Evolutionary conservation across 2,113 vertebrate species (phyloP), one percentile per base, ranked within the genome.

Genomic region (Holacanthus passer): DNA sequence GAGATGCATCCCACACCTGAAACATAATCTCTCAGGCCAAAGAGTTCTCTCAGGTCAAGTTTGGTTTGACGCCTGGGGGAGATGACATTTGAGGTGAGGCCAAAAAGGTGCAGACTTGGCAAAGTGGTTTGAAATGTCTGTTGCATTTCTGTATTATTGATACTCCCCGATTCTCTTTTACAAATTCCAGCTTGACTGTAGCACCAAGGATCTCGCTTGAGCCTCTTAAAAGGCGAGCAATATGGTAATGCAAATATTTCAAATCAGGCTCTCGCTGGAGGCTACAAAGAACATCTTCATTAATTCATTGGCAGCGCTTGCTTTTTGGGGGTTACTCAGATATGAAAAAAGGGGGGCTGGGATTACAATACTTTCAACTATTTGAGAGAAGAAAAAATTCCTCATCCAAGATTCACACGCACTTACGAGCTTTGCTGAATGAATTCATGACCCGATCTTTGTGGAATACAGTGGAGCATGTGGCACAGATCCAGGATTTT

Each of bases 381-480:
- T 80, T 88, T 45, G 27, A 84, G 59, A 20, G 59, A 70, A 37
- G 29, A 67, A 69, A 60, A 68, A 79, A 62, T 47, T 1, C 11
- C 48, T 89, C 83, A 90, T 86, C 66, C 73, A 83, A 81, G 68
- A 89, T 90, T 87, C 79, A 91, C 50, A 90, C 64, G 22, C 47
- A 73, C 77, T 86, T 62, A 64, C 17, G 22, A 77, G 75, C 83
- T 76, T 37, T 52, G 70, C 77, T 87, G 59, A 89, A 91, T 86
- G 70, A 88, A 93, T 93, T 90, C 79, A 90, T 84, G 73, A 84
- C 72, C 75, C 68, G 71, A 32, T 88, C 87, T 92, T 86, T 52
- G 82, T 58, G 79, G 87, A 87, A 85, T 88, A 86, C 71, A 82
- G 80, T 78, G 5, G 73, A 31, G 27, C 37, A 53, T 27, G 32